Evolutionary conservation across 2,888 invertebrate species (phyloP).

Genomic region (Zootermopsis nevadensis): DNA sequence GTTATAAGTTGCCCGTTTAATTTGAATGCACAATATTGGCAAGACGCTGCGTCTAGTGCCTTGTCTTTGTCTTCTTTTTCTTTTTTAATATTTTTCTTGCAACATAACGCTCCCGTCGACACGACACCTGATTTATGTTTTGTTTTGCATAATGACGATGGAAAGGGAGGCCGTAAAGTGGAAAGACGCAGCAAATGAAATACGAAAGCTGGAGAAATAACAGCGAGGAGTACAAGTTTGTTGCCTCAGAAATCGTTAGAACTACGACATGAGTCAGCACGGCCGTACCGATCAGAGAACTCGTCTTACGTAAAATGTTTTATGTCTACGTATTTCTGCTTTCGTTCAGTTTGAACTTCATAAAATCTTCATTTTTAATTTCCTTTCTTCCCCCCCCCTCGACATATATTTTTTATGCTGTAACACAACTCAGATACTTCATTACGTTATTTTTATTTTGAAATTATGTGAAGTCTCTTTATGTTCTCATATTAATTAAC

Average conservation of each 20-base stretch:
- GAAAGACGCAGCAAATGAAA: constrained; percentile 14
- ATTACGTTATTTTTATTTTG: no score
- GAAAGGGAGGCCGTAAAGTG: constrained; percentile 21
- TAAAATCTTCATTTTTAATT: no score
- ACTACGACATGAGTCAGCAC: no score
- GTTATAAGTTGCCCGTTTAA: not conserved
- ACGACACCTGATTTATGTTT: constrained; percentile 34
- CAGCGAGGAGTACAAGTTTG: not conserved
- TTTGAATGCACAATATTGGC: constrained; percentile 34
- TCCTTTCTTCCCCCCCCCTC: no score
- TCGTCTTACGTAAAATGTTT: no score
- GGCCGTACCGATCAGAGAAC: no score
- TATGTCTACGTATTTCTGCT: no score
- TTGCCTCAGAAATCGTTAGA: not conserved
- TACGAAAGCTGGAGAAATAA: not conserved
- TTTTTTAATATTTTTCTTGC: constrained; percentile 29
- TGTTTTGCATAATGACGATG: constrained; percentile 34
- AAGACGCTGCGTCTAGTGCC: not conserved
- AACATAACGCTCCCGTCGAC: not conserved
- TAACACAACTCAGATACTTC: no score
- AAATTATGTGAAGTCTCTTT: no score
- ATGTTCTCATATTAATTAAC: no score
- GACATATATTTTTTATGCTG: no score
- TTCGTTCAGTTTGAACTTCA: no score
- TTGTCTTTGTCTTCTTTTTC: not conserved